phyloP scores from a whole-genome alignment of 2,113 vertebrate species.

The Hippoglossus stenolepis region DNA sequence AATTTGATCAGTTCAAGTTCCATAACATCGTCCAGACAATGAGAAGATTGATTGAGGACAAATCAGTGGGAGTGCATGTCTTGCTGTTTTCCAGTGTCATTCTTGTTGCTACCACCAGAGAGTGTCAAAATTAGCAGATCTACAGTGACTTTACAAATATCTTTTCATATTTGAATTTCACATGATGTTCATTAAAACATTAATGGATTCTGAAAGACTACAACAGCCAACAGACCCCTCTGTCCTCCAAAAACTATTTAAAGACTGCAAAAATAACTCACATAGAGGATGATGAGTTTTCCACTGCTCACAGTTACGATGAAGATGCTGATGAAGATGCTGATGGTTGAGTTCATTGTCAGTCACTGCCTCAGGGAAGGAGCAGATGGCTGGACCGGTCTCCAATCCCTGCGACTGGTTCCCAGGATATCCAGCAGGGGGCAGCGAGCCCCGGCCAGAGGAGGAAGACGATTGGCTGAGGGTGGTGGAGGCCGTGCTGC shows the following conservation, averaged over 20 bases:
- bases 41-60: not conserved
- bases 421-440: conserved; percentile 68
- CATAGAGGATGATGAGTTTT: conserved; percentile 63
- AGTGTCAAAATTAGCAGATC: not conserved
- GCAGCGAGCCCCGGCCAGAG: conserved; percentile 81
- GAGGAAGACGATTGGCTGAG: conserved; percentile 83
- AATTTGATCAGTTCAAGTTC: no score
- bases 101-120: not conserved
- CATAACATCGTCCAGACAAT: not conserved
- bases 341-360: conserved; percentile 76
- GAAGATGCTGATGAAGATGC: conserved; percentile 57
- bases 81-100: not conserved
- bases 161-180: not conserved
- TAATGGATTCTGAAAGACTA: no score
- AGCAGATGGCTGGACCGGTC: conserved; percentile 18
- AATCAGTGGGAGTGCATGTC: not conserved
- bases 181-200: not conserved
- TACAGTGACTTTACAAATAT: not conserved
- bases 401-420: conserved; percentile 52
- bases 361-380: conserved; percentile 57
- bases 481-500: conserved; percentile 82
- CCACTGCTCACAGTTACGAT: conserved; percentile 57
- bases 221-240: no score
- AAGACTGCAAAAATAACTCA: conserved; percentile 54
- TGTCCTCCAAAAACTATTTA: not conserved